Percentiles rank a stretch among this genome's conserved stretches.
These are phyloP conservation scores for Agapetus fuscipes DNA, from an alignment of 2,888 invertebrate genomes.

Conservation along the genomic window DNA sequence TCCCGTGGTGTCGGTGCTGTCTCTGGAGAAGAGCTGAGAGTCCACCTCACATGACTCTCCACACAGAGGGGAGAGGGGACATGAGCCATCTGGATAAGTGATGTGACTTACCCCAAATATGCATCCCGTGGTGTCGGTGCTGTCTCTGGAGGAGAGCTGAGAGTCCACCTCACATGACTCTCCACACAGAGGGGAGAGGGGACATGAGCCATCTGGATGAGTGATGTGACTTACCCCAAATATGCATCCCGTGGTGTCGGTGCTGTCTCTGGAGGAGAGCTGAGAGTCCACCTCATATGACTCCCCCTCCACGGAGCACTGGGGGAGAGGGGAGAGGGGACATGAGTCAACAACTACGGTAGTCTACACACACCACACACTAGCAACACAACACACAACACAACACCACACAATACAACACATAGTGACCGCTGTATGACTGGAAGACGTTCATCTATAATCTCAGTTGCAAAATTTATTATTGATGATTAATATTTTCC, in stretches of 20 bases:
- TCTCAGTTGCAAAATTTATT: too few species aligned
- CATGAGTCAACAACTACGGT: background rate
- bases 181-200: slow-evolving; percentile 25
- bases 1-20: slow-evolving; percentile 23
- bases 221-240: slow-evolving; percentile 34
- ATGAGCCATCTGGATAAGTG: too few species aligned
- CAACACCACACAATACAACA: too few species aligned
- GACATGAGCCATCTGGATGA: too few species aligned
- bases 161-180: slow-evolving; percentile 32
- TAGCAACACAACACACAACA: too few species aligned
- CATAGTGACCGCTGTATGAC: too few species aligned
- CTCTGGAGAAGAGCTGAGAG: slow-evolving; percentile 26
- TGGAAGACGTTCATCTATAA: too few species aligned
- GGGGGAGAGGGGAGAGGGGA: slow-evolving; percentile 11
- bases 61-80: slow-evolving; percentile 25
- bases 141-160: slow-evolving; percentile 24
- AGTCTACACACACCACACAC: too few species aligned
- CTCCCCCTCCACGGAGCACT: slow-evolving; percentile 26
- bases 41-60: slow-evolving; percentile 31
- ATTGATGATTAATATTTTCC: too few species aligned
- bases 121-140: slow-evolving; percentile 27
- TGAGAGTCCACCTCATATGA: slow-evolving; percentile 33
- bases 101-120: slow-evolving; percentile 34
- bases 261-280: slow-evolving; percentile 28
- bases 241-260: slow-evolving; percentile 38